Base-by-base conservation (phyloP, 2,113 vertebrate genomes). In the Galemys pyrenaicus region DNA sequence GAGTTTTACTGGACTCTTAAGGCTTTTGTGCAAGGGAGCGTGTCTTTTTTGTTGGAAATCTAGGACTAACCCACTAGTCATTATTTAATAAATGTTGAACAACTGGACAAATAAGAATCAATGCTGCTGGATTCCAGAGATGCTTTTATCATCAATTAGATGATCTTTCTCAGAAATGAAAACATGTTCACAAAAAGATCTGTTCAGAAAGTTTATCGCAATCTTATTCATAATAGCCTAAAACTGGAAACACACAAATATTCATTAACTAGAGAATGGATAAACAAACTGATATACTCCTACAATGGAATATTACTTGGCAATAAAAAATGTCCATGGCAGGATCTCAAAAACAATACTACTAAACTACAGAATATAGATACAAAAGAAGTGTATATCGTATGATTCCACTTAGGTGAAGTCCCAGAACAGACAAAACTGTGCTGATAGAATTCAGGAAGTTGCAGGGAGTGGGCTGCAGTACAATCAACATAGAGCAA, bases 181-280 rank as follows among this genome's bases (percentile, higher is more conserved):
- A 92, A 87, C 10, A 71, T 51, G 49, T 78, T 82, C 39, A 94
- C 54, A 49, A 78, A 88, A 88, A 82, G 49, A 80, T 78, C n/a
- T 89, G 51, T 16, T 77, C 20, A 84, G 44, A 91, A 79, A 51
- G 51, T 95, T 91, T 86, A 74, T 62, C 77, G 37, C 37, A 58
- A 19, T 32, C n/a, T 64, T 91, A 80, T 60, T 81, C 37, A 64
- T 84, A 75, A 75, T 24, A 75, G 41, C 30, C 32, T 19, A 30
- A 87, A 85, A 30, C 60, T 80, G 22, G n/a, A 89, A 65, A 77
- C 20, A 70, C 41, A 37, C 32, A 91, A 87, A 79, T 85, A 78
- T 60, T 58, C 60, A 89, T 94, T 67, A 71, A 62, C 39, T 81
- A 30, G 46, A 81, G 35, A 70, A 62, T 64, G 22, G 24, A 60